phyloP scores from a whole-genome alignment of 1,140 invertebrate genomes.

The Helicoverpa zea region DNA sequence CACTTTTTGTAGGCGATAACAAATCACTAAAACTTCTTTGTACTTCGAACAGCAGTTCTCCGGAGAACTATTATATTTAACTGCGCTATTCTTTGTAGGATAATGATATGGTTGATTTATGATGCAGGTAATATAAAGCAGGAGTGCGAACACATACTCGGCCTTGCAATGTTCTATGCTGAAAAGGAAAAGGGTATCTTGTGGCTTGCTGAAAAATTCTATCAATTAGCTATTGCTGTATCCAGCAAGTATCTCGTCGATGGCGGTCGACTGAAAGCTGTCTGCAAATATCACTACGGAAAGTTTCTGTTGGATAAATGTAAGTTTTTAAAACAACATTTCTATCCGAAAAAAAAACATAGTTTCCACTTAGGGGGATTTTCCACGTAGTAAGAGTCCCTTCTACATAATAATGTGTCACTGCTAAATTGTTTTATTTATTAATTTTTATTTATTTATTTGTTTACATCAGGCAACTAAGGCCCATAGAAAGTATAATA shows the following conservation, averaged over 20 bases:
- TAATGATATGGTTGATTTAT: constrained; percentile 20
- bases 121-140: constrained; percentile 74
- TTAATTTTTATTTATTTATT: too few relatives aligned
- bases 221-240: constrained; percentile 79
- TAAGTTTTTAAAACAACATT: constrained; percentile 59
- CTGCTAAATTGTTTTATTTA: too few relatives aligned
- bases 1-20: too few relatives aligned
- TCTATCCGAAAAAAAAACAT: too few relatives aligned
- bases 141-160: constrained; percentile 80
- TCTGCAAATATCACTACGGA: constrained; percentile 86
- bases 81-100: not conserved
- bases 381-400: too few relatives aligned
- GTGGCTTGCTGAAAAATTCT: constrained; percentile 88
- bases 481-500: too few relatives aligned
- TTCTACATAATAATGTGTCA: too few relatives aligned
- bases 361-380: too few relatives aligned
- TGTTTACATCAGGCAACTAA: too few relatives aligned
- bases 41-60: too few relatives aligned
- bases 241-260: constrained; percentile 78
- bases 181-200: constrained; percentile 85
- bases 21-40: too few relatives aligned
- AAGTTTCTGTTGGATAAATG: constrained; percentile 87
- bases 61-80: too few relatives aligned
- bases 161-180: constrained; percentile 82
- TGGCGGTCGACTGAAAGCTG: constrained; percentile 79